phyloP scores from a whole-genome alignment of 1,140 invertebrate species.

The Phenacoccus solenopsis region DNA sequence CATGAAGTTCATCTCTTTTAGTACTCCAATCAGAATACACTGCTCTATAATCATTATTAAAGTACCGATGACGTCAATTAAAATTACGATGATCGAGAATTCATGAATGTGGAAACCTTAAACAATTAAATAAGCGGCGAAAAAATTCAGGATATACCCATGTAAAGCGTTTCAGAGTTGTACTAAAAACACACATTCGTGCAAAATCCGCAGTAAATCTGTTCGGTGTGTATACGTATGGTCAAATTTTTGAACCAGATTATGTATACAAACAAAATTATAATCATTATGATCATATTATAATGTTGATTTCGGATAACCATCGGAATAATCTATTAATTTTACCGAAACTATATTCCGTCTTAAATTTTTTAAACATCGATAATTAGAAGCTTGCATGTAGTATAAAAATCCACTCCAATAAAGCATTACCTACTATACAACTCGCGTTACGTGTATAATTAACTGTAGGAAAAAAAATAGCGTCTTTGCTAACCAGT shows the following conservation, averaged over 20 bases:
- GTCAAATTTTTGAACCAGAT: background rate
- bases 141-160: no score
- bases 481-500: background rate
- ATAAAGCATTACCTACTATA: constrained; percentile 1
- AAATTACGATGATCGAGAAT: no score
- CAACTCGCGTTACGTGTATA: constrained; percentile 7
- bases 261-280: background rate
- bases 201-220: no score
- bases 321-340: background rate
- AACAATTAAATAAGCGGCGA: no score
- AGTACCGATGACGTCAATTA: no score
- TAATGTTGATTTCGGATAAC: background rate
- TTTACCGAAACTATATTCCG: background rate
- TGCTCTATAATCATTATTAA: no score
- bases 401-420: background rate
- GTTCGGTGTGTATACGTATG: background rate
- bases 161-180: no score
- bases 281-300: background rate
- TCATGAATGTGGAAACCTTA: no score
- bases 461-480: constrained; percentile 1
- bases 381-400: constrained; percentile 11
- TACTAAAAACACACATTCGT: no score
- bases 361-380: background rate
- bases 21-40: no score
- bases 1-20: no score